Evolutionary conservation across 2,888 invertebrate genomes (phyloP), one percentile per base, ranked within the genome.

Genomic region (Sicus ferrugineus): DNA sequence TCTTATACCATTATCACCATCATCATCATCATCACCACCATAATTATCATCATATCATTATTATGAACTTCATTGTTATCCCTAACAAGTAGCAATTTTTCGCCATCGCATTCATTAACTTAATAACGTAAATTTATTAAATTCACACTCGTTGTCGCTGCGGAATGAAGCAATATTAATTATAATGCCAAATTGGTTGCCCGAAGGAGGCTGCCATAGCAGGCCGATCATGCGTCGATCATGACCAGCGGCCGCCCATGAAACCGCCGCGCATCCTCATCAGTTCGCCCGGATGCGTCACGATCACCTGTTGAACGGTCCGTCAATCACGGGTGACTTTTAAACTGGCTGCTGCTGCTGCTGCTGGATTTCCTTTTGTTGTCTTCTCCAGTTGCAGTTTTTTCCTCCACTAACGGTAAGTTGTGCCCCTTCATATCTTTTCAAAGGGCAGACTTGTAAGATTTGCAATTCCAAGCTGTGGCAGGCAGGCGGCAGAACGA

Each of bases 371-470:
- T 38, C 46, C 46, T 48, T 58, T 54, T 63, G 63, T 48, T 61
- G 46, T 62, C 65, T 3, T n/a, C n/a, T n/a, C n/a, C n/a, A n/a
- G n/a, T n/a, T n/a, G n/a, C n/a, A n/a, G n/a, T n/a, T n/a, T n/a
- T n/a, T n/a, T n/a, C n/a, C n/a, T n/a, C n/a, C n/a, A n/a, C 38
- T 73, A 73, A 73, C 73, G 73, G 73, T 69, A 70, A 42, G 73
- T 70, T 23, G 11, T 54, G 26, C 7, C 19, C 14, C 3, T 70
- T 73, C 59, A 66, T 58, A 42, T 21, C 16, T 70, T 66, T 71
- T 68, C 69, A 67, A 38, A 48, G 54, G 28, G 61, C 14, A 69
- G 52, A 52, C 69, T 70, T 65, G 62, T 70, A 69, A 70, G 30
- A 70, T 69, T 70, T 70, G 65, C 70, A 70, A 67, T 69, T 69